Base-by-base conservation (phyloP, 1,140 invertebrate genomes). In the Ceratina japonica region DNA sequence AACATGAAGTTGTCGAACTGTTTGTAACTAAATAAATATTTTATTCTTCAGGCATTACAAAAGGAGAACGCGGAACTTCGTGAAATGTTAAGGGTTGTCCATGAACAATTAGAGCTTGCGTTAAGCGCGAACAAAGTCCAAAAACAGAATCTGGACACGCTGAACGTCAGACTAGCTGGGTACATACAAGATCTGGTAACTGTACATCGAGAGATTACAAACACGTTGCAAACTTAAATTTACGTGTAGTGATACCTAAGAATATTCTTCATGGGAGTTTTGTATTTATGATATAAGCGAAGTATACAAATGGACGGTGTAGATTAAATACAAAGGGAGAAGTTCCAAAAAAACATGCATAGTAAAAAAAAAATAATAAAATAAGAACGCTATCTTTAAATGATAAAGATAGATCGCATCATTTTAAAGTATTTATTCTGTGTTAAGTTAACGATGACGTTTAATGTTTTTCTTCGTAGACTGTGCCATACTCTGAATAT, bases 171-270 rank as follows among this genome's bases (percentile, higher is more conserved):
- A 92, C 92, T 98, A 80, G 96, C 96, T 68, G 93, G 95, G 61
- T 96, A 97, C 88, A 95, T 98, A 80, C 96, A 97, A 89, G 97
- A 98, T 91, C 93, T 98, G 89, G 95, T 95, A 78, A 95, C 95
- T 79, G 96, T 97, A 90, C 97, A 97, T 92, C 95, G 95, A 91
- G 97, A 97, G 94, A 95, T 97, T 82, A 95, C 94, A 87, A 95
- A 95, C 66, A 95, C 96, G 84, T 87, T 96, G 89, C 95, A 96
- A 91, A 96, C 96, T 93, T 96, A 95, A 96, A 93, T 88, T 84
- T 82, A 75, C 77, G 62, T 12, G 63, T 82, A 73, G 80, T 59
- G 78, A 69, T 56, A 73, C 76, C 69, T 80, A 75, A 86, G 77
- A 83, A 78, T 75, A 85, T 81, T 80, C 85, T 88, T 91, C 82